Evolutionary conservation across 2,888 invertebrate genomes (phyloP).

Genomic region (Meta bourneti): DNA sequence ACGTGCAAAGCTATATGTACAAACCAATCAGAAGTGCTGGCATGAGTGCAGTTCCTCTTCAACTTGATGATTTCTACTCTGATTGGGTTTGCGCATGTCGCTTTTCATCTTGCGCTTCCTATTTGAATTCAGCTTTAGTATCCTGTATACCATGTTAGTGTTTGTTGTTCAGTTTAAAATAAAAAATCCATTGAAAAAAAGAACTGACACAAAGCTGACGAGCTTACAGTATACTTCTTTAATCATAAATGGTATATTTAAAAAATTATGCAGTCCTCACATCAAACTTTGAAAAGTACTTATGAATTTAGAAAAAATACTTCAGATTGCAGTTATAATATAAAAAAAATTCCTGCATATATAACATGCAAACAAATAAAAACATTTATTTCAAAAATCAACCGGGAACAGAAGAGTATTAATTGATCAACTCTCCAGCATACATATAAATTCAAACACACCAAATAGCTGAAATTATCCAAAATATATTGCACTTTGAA

Average conservation of each 20-base stretch:
- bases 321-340: constrained; percentile 33
- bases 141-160: background rate
- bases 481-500: constrained; percentile 44
- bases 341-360: background rate
- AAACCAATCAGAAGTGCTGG: too few species aligned
- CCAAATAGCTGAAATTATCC: constrained; percentile 5
- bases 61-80: too few species aligned
- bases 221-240: constrained; percentile 39
- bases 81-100: too few species aligned
- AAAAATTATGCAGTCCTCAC: constrained; percentile 37
- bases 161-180: background rate
- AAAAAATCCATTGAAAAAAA: background rate
- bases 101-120: too few species aligned
- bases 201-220: background rate
- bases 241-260: constrained; percentile 40
- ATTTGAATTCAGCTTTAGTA: too few species aligned
- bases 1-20: too few species aligned
- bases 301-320: constrained; percentile 17
- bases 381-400: background rate
- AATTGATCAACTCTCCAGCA: background rate
- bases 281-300: constrained; percentile 52
- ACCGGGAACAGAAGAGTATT: background rate
- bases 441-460: background rate
- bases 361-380: background rate
- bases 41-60: too few species aligned